Conservation (phyloP, 2,888 invertebrate species). For the Drosophila nigricruria region DNA sequence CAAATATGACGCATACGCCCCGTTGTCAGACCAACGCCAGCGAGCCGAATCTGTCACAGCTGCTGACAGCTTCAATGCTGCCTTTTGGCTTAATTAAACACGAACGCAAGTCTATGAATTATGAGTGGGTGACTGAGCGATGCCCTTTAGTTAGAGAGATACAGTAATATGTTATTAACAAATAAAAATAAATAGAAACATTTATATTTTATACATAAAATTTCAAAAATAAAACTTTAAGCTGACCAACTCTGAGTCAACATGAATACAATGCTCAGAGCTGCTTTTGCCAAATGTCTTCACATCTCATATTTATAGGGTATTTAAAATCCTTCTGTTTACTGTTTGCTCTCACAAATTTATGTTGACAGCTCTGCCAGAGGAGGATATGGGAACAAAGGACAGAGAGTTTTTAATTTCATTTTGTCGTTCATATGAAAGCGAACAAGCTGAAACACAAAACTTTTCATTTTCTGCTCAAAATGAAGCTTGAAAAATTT, state of each 20-base stretch:
- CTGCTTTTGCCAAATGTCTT: background rate
- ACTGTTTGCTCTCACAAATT: constrained; percentile 37
- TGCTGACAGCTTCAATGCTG: constrained; percentile 48
- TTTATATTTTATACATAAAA: too few species aligned
- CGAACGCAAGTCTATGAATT: background rate
- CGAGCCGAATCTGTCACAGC: constrained; percentile 44
- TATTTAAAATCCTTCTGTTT: constrained; percentile 39
- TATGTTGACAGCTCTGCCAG: constrained; percentile 44
- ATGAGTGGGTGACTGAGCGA: background rate
- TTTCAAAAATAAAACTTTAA: too few species aligned
- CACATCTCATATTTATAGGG: constrained; percentile 26
- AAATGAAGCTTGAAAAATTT: constrained; percentile 18
- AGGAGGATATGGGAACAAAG: constrained; percentile 7
- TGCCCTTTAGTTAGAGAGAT: constrained; percentile 5
- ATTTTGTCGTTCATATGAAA: constrained; percentile 46
- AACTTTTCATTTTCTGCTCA: constrained; percentile 43
- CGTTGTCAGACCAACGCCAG: constrained; percentile 11
- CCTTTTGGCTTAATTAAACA: constrained; percentile 67
- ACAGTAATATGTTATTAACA: too few species aligned
- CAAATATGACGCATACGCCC: constrained; percentile 42
- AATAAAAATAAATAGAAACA: too few species aligned
- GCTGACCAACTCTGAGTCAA: background rate
- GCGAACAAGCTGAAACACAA: constrained; percentile 49
- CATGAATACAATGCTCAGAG: background rate
- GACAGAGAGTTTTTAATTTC: constrained; percentile 48